These are phyloP conservation scores for Drosophila demipolita DNA, from an alignment of 2,888 invertebrate species.

Conservation along the genomic window DNA sequence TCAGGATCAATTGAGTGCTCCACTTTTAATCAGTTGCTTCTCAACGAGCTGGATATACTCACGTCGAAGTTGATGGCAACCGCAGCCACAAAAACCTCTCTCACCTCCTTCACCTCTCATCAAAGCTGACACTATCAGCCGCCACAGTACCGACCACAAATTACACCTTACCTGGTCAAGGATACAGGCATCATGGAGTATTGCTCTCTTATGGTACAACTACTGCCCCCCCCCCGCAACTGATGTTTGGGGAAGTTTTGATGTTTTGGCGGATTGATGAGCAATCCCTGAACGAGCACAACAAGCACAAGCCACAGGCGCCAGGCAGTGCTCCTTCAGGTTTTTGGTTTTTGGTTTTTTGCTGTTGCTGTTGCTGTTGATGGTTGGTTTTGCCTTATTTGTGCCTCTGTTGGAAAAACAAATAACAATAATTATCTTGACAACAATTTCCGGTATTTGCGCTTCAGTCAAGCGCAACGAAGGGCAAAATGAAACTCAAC, in stretches of 20 bases:
- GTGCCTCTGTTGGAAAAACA: slow-evolving; percentile 72
- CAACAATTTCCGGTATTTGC: slow-evolving; percentile 85
- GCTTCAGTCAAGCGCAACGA: slow-evolving; percentile 82
- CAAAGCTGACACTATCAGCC: slow-evolving; percentile 51
- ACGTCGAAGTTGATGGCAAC: slow-evolving; percentile 57
- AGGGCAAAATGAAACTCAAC: slow-evolving; percentile 73
- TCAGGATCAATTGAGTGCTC: slow-evolving; percentile 74
- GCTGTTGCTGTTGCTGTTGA: slow-evolving; percentile 14
- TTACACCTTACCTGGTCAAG: slow-evolving; percentile 57
- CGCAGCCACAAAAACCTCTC: slow-evolving; percentile 40
- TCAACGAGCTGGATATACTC: slow-evolving; percentile 65
- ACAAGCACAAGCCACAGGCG: slow-evolving; percentile 39
- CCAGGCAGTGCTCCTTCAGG: slow-evolving; percentile 5
- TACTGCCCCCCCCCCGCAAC: no score
- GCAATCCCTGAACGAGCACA: slow-evolving; percentile 38
- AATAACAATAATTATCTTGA: slow-evolving; percentile 85
- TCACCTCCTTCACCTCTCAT: slow-evolving; percentile 5
- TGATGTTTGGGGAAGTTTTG: slow-evolving; percentile 48
- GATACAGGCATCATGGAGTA: slow-evolving; percentile 22
- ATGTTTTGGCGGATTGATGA: slow-evolving; percentile 75
- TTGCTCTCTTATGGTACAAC: slow-evolving; percentile 9
- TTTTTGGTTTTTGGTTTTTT: slow-evolving; percentile 16
- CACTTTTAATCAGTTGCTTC: slow-evolving; percentile 70
- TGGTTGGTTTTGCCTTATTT: slow-evolving; percentile 37
- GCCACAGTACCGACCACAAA: slow-evolving; percentile 61